phyloP scores from a whole-genome alignment of 2,888 invertebrate genomes.

The Diarsia mendica region DNA sequence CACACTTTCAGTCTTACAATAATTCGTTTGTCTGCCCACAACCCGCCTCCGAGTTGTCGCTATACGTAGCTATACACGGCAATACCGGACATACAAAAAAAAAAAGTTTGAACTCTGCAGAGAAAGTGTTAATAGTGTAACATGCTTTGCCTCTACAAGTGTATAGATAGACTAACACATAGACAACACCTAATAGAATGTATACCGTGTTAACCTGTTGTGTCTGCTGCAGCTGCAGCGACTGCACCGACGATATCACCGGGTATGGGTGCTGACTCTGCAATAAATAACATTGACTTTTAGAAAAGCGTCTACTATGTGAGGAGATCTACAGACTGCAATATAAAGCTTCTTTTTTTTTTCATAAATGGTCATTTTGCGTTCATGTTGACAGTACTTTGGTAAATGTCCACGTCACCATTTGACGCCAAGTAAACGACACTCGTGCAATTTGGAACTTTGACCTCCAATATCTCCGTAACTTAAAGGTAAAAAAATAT shows the following conservation, averaged over 20 bases:
- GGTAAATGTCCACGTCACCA: background rate
- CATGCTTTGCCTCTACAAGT: background rate
- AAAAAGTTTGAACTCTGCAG: too few relatives aligned
- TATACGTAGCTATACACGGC: too few relatives aligned
- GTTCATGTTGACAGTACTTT: background rate
- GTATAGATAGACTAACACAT: background rate
- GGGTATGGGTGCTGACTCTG: constrained; percentile 85
- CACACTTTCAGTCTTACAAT: too few relatives aligned
- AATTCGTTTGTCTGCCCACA: too few relatives aligned
- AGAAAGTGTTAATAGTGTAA: background rate
- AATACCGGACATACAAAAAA: too few relatives aligned
- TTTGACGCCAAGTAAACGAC: background rate
- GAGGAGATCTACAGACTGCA: background rate
- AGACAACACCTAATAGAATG: constrained; percentile 22
- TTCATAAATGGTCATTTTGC: background rate
- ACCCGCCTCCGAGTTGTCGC: too few relatives aligned
- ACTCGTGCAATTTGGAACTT: too few relatives aligned
- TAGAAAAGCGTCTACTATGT: background rate
- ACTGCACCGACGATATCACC: constrained; percentile 87
- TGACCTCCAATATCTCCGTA: too few relatives aligned
- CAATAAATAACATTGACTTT: constrained; percentile 16
- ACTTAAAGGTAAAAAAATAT: too few relatives aligned
- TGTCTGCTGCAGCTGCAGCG: constrained; percentile 85
- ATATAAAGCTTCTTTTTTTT: background rate
- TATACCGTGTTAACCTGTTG: constrained; percentile 85